Conservation (phyloP, 2,113 vertebrate genomes). For the Petrocephalus zakoni region DNA sequence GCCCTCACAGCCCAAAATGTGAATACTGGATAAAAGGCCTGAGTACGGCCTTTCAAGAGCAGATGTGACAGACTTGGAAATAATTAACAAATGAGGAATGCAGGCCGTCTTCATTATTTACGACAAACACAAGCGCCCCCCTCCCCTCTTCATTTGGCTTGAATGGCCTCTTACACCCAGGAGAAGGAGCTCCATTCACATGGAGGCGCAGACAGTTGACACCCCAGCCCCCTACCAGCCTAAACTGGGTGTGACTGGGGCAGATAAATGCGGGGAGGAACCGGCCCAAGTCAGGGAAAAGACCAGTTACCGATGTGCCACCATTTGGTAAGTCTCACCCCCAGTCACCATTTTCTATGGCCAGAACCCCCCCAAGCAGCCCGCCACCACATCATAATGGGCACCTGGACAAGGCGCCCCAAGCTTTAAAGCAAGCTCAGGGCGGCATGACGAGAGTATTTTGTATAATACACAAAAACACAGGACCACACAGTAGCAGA, state of each 20-base stretch:
- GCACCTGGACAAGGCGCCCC: no score
- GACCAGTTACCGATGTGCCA: neutral
- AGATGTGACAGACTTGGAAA: neutral
- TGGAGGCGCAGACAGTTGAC: neutral
- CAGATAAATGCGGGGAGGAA: neutral
- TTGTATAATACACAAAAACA: no score
- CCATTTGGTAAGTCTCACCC: neutral
- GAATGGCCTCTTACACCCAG: neutral
- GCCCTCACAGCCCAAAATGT: no score
- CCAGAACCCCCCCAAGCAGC: neutral
- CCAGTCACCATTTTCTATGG: neutral
- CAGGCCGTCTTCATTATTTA: neutral
- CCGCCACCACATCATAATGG: neutral
- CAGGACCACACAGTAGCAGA: no score
- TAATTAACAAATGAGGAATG: neutral
- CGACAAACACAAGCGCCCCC: neutral
- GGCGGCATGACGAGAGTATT: no score
- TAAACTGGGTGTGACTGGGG: neutral
- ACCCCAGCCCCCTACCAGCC: neutral
- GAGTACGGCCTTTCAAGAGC: no score
- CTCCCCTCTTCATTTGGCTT: neutral
- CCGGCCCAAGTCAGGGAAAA: neutral
- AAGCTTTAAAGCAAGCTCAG: no score
- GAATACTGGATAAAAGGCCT: no score
- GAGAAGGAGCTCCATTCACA: neutral